Percentiles rank a stretch among this genome's conserved stretches.
Evolutionary conservation across 2,797 vertebrate genomes (phyloP).

Genomic region (Esox masquinongy): DNA sequence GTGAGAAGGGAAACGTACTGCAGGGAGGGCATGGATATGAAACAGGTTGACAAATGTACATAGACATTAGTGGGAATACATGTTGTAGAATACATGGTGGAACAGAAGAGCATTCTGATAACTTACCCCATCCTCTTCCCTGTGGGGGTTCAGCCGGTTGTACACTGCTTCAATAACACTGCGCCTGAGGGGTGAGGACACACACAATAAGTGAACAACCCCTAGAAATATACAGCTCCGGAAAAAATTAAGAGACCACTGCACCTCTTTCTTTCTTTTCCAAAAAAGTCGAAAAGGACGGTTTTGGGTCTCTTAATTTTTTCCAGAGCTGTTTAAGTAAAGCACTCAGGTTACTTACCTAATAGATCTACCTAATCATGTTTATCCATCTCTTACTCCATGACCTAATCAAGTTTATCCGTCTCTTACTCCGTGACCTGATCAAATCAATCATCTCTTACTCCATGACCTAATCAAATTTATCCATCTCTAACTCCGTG

Average conservation of each 20-base stretch:
- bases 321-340: too few relatives aligned
- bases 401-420: not conserved
- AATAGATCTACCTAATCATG: not conserved
- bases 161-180: conserved; percentile 97
- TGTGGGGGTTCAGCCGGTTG: conserved; percentile 94
- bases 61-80: conserved; percentile 1
- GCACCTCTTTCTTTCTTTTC: too few relatives aligned
- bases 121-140: conserved; percentile 96
- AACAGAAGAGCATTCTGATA: conserved; percentile 44
- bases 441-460: not conserved
- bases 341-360: not conserved
- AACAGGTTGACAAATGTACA: not conserved
- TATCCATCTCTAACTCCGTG: too few relatives aligned
- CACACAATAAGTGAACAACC: conserved; percentile 2
- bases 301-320: too few relatives aligned
- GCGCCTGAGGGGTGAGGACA: conserved; percentile 76
- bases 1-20: conserved; percentile 1
- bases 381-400: too few relatives aligned
- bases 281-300: too few relatives aligned
- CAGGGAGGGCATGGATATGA: not conserved
- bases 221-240: not conserved
- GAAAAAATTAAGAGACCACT: too few relatives aligned
- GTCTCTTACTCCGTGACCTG: too few relatives aligned
- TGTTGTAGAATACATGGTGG: not conserved
- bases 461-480: not conserved